phyloP scores from a whole-genome alignment of 2,797 vertebrate species.

The Limnodromus scolopaceus region DNA sequence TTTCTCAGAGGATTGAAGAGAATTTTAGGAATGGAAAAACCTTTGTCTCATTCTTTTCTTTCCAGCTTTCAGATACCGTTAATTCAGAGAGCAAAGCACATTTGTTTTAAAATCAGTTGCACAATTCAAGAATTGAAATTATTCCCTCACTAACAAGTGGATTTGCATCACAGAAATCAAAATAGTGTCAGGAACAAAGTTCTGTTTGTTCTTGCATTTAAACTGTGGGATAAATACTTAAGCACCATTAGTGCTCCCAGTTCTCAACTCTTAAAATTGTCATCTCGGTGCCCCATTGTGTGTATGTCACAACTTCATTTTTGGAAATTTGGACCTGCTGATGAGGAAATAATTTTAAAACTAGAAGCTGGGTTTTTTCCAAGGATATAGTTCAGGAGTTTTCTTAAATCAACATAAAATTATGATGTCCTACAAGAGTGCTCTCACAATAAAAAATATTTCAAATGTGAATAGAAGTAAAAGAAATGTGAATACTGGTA shows the following conservation, averaged over 20 bases:
- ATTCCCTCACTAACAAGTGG: not conserved
- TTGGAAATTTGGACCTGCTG: not conserved
- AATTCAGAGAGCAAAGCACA: not conserved
- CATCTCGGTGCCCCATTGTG: not conserved
- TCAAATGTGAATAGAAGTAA: not conserved
- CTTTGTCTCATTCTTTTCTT: not conserved
- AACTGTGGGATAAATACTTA: not conserved
- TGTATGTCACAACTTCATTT: not conserved
- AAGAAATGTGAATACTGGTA: not conserved
- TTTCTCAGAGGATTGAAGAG: not conserved
- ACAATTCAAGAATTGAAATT: not conserved
- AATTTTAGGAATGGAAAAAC: not conserved
- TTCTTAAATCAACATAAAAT: not conserved
- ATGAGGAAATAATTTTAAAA: not conserved
- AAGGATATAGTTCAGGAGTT: not conserved
- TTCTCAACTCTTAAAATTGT: not conserved
- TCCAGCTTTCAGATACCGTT: not conserved
- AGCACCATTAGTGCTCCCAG: not conserved
- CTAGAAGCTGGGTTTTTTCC: not conserved
- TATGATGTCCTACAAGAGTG: not conserved
- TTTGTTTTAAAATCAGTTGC: not conserved
- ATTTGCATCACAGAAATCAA: not conserved
- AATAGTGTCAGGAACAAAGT: not conserved
- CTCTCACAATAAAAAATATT: not conserved
- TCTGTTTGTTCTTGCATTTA: not conserved